Percentiles rank a stretch among this genome's conserved stretches.
These are phyloP conservation scores for Sphecodes monilicornis DNA, from an alignment of 2,888 invertebrate genomes.

Conservation along the genomic window DNA sequence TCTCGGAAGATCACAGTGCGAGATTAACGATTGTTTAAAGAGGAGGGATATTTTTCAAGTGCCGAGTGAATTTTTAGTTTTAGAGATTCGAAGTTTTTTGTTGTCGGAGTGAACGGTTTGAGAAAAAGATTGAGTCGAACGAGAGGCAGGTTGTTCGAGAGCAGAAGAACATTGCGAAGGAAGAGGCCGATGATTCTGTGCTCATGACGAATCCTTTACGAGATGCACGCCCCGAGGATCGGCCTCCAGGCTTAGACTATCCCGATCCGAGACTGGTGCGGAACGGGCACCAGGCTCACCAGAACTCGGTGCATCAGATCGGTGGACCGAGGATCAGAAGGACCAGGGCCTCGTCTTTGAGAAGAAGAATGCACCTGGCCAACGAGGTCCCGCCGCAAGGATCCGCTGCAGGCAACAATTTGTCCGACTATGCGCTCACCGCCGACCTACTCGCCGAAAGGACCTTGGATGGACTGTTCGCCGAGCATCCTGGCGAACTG, in stretches of 20 bases:
- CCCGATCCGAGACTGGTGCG: slow-evolving; percentile 76
- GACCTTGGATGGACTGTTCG: slow-evolving; percentile 92
- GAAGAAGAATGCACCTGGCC: slow-evolving; percentile 90
- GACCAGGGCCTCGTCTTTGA: slow-evolving; percentile 78
- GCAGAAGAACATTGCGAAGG: slow-evolving; percentile 51
- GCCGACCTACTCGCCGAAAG: slow-evolving; percentile 93
- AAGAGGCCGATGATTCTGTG: slow-evolving; percentile 70
- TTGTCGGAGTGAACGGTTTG: not conserved
- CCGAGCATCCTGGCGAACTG: slow-evolving; percentile 96
- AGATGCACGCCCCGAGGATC: slow-evolving; percentile 82
- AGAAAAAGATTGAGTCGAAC: slow-evolving; percentile 45
- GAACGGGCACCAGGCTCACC: slow-evolving; percentile 73
- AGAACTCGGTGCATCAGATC: slow-evolving; percentile 71
- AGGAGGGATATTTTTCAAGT: not conserved
- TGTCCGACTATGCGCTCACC: slow-evolving; percentile 88
- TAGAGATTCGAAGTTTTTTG: not conserved
- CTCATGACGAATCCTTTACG: slow-evolving; percentile 83
- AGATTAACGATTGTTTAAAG: not conserved
- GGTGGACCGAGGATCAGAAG: slow-evolving; percentile 74
- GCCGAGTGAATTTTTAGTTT: not conserved
- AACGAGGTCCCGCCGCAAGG: slow-evolving; percentile 90
- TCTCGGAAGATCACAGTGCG: not conserved
- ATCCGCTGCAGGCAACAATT: slow-evolving; percentile 76
- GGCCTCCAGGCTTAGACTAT: slow-evolving; percentile 81
- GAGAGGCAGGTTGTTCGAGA: slow-evolving; percentile 20